These are phyloP conservation scores for Dicrostonyx torquatus DNA, from an alignment of 2,797 vertebrate genomes.

Conservation along the genomic window DNA sequence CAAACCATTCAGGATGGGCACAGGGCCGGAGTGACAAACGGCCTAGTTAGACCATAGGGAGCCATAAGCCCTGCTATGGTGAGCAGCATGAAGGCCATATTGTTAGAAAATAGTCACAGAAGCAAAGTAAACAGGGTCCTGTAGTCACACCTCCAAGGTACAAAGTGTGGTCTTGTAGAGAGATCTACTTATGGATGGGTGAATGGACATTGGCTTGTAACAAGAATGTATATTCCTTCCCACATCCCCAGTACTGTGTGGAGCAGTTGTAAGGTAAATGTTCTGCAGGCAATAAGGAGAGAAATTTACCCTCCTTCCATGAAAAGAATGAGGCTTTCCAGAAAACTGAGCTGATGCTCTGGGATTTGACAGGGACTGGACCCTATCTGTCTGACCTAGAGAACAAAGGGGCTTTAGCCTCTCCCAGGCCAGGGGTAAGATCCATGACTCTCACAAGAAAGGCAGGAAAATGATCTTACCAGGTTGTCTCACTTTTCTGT, in stretches of 20 bases:
- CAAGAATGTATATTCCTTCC: conserved; percentile 1
- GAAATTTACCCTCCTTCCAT: neutral
- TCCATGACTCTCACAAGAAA: neutral
- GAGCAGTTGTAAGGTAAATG: neutral
- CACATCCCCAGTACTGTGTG: neutral
- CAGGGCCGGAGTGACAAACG: neutral
- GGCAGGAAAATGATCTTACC: neutral
- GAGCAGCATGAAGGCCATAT: neutral
- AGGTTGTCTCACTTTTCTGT: neutral
- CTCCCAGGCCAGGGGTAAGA: neutral
- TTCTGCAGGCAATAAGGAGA: neutral
- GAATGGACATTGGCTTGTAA: neutral
- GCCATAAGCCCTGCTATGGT: neutral
- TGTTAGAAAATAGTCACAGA: neutral
- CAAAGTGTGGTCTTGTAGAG: neutral
- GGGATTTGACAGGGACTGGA: neutral
- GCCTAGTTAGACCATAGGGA: neutral
- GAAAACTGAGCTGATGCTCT: neutral
- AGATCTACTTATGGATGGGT: neutral
- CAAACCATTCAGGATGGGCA: neutral
- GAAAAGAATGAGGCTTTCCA: neutral
- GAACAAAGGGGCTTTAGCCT: neutral
- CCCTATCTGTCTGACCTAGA: neutral
- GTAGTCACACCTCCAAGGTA: neutral
- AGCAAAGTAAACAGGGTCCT: neutral